A percentile compares a stretch with the other conserved stretches of the same genome.
Conservation (phyloP, 2,888 invertebrate species). For the Bombylius discolor region DNA sequence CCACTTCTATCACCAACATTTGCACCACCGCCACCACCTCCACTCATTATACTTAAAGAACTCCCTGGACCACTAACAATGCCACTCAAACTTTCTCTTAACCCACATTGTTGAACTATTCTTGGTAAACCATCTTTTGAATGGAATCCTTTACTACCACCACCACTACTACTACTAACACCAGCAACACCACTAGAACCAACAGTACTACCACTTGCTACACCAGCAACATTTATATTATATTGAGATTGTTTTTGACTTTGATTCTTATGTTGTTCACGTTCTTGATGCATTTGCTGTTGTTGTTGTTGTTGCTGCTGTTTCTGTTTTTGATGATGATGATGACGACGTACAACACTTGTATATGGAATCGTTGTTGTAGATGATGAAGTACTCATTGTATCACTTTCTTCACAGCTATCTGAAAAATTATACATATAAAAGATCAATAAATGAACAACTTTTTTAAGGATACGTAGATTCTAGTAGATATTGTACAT, state of each 20-base stretch:
- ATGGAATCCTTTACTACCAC: slow-evolving; percentile 19
- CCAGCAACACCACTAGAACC: neutral
- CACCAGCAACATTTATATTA: neutral
- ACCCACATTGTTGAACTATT: slow-evolving; percentile 26
- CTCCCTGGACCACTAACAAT: slow-evolving; percentile 10
- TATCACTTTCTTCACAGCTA: slow-evolving; percentile 31
- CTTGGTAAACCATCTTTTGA: slow-evolving; percentile 24
- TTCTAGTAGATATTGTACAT: too few species aligned
- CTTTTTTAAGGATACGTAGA: neutral
- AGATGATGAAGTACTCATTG: slow-evolving; percentile 24
- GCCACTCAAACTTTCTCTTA: slow-evolving; percentile 13
- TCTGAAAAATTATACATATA: slow-evolving; percentile 16
- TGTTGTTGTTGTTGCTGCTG: slow-evolving; percentile 11
- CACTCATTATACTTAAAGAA: slow-evolving; percentile 4
- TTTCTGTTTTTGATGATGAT: slow-evolving; percentile 11
- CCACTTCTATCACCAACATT: neutral
- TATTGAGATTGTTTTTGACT: slow-evolving; percentile 15
- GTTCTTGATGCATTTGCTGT: slow-evolving; percentile 16
- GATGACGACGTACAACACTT: slow-evolving; percentile 17
- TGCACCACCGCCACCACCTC: neutral
- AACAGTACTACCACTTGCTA: neutral
- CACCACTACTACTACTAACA: neutral
- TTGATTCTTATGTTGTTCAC: slow-evolving; percentile 13
- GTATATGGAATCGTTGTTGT: slow-evolving; percentile 22
- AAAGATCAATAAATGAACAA: slow-evolving; percentile 11